Base-by-base conservation (phyloP, 2,888 invertebrate genomes). In the Trissolcus brochymenae region DNA sequence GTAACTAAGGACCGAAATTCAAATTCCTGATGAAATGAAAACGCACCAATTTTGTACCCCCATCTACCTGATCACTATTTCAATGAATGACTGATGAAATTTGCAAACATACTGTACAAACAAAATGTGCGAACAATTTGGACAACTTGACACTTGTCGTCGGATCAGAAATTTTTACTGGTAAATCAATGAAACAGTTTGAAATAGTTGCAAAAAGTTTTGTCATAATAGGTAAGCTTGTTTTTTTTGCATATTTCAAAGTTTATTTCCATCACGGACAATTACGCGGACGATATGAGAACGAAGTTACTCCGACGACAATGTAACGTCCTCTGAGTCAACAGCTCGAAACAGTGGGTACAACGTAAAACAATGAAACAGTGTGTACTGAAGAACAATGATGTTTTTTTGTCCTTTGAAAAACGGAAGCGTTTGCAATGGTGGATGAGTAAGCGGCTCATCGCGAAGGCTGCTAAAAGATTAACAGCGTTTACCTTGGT, bases 401-500 rank as follows among this genome's bases (percentile, higher is more conserved):
- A 16, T 46, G 54, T 9, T 56, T 55, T 59, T 50, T 71, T 57
- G 43, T 56, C 56, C 57, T 57, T 56, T 50, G 29, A 51, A 50
- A n/a, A 62, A 53, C 41, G 51, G 49, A 56, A 62, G 62, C 62
- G 57, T 62, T 64, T 59, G 71, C 70, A 50, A 70, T 65, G 40
- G 61, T 40, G 72, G 54, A 41, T 72, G 64, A 57, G 66, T 50
- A 66, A 66, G 66, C 59, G 60, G 66, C 57, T 35, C 17, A 50
- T 62, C 70, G 59, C 60, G 57, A 29, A 56, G 64, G 76, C 65
- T 60, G 66, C 61, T 71, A 35, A 66, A 66, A 35, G 51, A 68
- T 67, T 53, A 68, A 62, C 74, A 50, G 59, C 67, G 43, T 73
- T 82, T 79, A 87, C 87, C 87, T 87, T 70, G 87, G 85, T 79